phyloP scores from a whole-genome alignment of 2,113 vertebrate species.

The Scopus umbretta region DNA sequence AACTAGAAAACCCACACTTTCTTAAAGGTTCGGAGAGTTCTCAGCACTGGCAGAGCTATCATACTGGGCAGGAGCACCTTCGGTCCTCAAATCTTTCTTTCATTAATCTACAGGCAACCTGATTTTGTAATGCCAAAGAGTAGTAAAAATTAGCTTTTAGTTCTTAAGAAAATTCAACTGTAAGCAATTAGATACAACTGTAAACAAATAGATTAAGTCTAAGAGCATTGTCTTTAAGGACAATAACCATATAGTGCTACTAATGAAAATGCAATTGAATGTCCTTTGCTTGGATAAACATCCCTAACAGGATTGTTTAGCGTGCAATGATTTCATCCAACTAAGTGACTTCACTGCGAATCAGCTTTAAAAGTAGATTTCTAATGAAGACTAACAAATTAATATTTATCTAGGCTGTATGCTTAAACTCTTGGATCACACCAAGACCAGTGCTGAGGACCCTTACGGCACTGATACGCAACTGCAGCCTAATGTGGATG shows the following conservation, averaged over 20 bases:
- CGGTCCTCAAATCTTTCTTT: background rate
- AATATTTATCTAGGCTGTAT: background rate
- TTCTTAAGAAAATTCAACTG: background rate
- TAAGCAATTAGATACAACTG: background rate
- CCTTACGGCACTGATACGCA: background rate
- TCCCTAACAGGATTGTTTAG: conserved; percentile 17
- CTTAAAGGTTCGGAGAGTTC: background rate
- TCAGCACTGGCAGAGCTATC: background rate
- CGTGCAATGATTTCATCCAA: background rate
- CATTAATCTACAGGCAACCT: background rate
- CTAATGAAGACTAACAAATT: background rate
- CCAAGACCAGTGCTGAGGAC: background rate
- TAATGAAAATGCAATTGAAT: conserved; percentile 25
- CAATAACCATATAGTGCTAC: conserved; percentile 4
- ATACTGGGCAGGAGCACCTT: background rate
- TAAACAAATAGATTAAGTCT: background rate
- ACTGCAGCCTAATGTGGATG: background rate
- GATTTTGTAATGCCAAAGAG: background rate
- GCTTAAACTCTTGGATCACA: background rate
- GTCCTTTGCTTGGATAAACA: conserved; percentile 32
- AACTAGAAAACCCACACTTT: background rate
- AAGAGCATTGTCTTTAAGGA: conserved; percentile 19
- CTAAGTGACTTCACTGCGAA: background rate
- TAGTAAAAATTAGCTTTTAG: background rate
- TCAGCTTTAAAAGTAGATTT: background rate